Evolutionary conservation across 2,113 vertebrate genomes (phyloP).

Genomic region (Erythrocercus mccallii): DNA sequence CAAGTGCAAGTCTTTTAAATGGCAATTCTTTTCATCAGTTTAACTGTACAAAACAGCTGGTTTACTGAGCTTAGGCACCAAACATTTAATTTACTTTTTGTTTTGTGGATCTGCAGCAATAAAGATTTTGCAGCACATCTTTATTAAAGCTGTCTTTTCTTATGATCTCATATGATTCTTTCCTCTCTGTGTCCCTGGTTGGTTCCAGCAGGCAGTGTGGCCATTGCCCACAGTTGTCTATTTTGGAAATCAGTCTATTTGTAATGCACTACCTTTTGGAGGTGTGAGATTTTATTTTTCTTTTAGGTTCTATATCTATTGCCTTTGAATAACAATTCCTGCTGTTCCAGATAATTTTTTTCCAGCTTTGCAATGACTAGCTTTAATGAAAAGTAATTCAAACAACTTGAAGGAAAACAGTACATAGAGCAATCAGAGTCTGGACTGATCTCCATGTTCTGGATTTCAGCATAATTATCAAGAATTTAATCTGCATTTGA

Average conservation of each 20-base stretch:
- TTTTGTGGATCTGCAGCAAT: background rate
- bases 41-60: background rate
- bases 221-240: background rate
- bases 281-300: background rate
- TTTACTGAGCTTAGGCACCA: background rate
- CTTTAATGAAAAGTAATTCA: background rate
- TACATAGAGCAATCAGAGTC: background rate
- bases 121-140: background rate
- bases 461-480: background rate
- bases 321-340: background rate
- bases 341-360: background rate
- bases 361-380: background rate
- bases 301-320: background rate
- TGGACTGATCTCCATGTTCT: background rate
- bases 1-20: background rate
- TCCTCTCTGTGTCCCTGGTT: background rate
- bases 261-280: background rate
- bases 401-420: background rate
- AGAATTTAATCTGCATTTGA: background rate
- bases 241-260: background rate
- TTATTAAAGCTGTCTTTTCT: background rate
- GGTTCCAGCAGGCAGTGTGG: background rate
- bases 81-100: background rate
- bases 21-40: background rate
- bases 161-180: accelerated